Evolutionary conservation across 1,140 invertebrate genomes (phyloP).

Genomic region (Venturia canescens): DNA sequence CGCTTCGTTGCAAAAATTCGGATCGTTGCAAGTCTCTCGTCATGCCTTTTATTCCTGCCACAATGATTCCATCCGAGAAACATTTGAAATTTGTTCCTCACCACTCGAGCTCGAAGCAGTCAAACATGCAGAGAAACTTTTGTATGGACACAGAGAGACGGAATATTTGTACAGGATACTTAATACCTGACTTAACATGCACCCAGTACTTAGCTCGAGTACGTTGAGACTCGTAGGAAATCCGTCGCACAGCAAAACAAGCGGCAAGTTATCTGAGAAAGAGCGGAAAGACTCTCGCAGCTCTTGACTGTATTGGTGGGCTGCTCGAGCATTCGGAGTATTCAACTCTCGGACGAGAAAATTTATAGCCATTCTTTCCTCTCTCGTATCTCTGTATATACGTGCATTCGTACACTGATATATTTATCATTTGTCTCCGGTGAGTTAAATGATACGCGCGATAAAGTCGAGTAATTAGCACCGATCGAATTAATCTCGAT

Average conservation of each 20-base stretch:
- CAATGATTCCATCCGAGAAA: no score
- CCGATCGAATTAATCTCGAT: conserved; percentile 28
- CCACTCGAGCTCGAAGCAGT: no score
- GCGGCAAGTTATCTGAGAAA: conserved; percentile 22
- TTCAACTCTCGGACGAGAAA: conserved; percentile 20
- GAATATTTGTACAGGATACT: conserved; percentile 7
- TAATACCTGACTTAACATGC: conserved; percentile 28
- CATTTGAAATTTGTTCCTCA: no score
- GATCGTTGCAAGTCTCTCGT: no score
- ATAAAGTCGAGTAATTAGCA: conserved; percentile 20
- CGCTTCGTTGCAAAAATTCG: no score
- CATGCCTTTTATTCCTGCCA: no score
- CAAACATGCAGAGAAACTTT: no score
- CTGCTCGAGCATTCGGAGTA: conserved; percentile 28
- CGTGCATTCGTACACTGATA: background rate
- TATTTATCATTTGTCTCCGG: conserved; percentile 25
- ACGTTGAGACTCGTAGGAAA: conserved; percentile 27
- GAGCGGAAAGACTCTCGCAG: conserved; percentile 27
- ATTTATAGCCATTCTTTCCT: conserved; percentile 29
- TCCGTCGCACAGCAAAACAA: conserved; percentile 16
- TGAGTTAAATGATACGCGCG: conserved; percentile 14
- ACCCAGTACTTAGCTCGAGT: conserved; percentile 28
- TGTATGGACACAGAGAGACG: no score
- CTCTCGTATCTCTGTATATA: background rate
- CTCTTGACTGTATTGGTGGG: background rate